These are phyloP conservation scores for Cloeon dipterum DNA, from an alignment of 2,888 invertebrate species.

Conservation along the genomic window DNA sequence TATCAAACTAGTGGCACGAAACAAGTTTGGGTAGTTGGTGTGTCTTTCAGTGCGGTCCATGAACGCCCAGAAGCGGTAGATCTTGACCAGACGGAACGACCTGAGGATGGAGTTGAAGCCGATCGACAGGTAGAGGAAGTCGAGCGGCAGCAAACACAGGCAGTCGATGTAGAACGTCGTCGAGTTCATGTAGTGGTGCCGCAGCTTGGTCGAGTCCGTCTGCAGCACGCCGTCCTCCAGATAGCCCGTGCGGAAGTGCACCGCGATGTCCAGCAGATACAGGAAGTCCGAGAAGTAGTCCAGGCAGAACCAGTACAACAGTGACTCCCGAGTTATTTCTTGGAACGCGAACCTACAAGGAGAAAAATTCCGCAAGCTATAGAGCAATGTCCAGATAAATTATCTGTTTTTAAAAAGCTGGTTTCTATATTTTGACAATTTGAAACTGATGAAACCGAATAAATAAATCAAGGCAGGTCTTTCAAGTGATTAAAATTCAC, in stretches of 20 bases:
- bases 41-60: constrained; percentile 96
- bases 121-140: constrained; percentile 94
- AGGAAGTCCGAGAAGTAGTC: constrained; percentile 94
- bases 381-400: too few relatives aligned
- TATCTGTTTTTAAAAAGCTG: too few relatives aligned
- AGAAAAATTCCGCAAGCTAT: too few relatives aligned
- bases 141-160: constrained; percentile 88
- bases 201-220: constrained; percentile 78
- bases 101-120: constrained; percentile 83
- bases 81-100: constrained; percentile 88
- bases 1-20: constrained; percentile 74
- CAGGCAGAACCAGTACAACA: constrained; percentile 87
- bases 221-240: constrained; percentile 94
- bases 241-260: constrained; percentile 94
- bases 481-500: too few relatives aligned
- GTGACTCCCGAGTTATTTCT: constrained; percentile 65
- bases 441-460: too few relatives aligned
- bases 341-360: constrained; percentile 98
- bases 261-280: constrained; percentile 86
- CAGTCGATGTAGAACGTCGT: constrained; percentile 97
- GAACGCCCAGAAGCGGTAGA: constrained; percentile 95
- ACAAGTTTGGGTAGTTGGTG: constrained; percentile 95
- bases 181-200: constrained; percentile 94
- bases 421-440: too few relatives aligned
- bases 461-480: too few relatives aligned